Evolutionary conservation across 2,797 vertebrate genomes (phyloP).

Genomic region (Buphagus erythrorhynchus): DNA sequence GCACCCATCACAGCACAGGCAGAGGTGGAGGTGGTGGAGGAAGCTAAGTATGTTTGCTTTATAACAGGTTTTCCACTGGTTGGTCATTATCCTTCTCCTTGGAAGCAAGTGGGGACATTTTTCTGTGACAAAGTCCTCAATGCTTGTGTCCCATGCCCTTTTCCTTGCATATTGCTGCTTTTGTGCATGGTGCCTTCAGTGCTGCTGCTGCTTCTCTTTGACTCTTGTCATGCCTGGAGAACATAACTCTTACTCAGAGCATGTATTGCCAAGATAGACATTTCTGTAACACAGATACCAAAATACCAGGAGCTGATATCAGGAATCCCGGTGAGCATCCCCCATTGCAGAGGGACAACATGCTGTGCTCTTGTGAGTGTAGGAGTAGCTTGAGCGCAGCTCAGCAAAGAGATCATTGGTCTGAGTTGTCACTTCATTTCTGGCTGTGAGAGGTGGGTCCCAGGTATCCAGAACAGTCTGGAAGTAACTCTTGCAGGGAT

Average conservation of each 20-base stretch:
- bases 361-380: neutral
- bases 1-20: constrained; percentile 93
- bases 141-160: constrained; percentile 55
- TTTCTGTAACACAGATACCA: neutral
- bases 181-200: constrained; percentile 75
- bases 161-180: constrained; percentile 65
- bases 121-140: constrained; percentile 37
- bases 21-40: constrained; percentile 97
- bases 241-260: constrained; percentile 36
- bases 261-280: constrained; percentile 7
- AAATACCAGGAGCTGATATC: neutral
- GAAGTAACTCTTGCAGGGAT: neutral
- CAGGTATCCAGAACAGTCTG: neutral
- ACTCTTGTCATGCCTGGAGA: constrained; percentile 53
- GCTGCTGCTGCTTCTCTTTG: constrained; percentile 55
- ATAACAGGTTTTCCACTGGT: constrained; percentile 28
- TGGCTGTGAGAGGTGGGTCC: neutral
- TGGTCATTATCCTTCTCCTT: constrained; percentile 34
- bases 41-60: constrained; percentile 93
- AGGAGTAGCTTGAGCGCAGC: neutral
- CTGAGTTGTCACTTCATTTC: neutral
- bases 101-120: constrained; percentile 35
- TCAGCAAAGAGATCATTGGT: neutral
- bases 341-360: neutral
- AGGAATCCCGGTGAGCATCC: neutral